Evolutionary conservation across 2,888 invertebrate genomes (phyloP).

Genomic region (Athetis lepigone): DNA sequence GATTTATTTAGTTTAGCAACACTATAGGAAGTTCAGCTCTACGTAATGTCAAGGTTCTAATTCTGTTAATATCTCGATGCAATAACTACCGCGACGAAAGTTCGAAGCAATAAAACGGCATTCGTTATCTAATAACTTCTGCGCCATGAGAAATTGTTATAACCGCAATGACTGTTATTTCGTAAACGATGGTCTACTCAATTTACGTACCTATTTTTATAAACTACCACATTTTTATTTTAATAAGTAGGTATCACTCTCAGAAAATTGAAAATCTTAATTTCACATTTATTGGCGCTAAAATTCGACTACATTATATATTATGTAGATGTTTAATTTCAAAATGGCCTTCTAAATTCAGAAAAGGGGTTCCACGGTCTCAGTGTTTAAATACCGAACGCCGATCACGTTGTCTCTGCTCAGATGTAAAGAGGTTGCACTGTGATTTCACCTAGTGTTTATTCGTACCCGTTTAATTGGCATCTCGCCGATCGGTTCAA

Average conservation of each 20-base stretch:
- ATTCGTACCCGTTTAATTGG: constrained; percentile 80
- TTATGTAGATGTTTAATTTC: too few species aligned
- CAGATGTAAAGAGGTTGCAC: constrained; percentile 60
- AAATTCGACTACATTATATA: too few species aligned
- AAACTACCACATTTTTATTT: too few species aligned
- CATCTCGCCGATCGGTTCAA: constrained; percentile 75
- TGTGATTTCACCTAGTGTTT: constrained; percentile 75
- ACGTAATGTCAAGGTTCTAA: constrained; percentile 58
- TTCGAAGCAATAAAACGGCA: constrained; percentile 45
- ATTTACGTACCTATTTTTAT: too few species aligned
- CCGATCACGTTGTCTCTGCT: constrained; percentile 55
- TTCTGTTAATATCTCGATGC: constrained; percentile 23
- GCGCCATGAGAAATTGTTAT: constrained; percentile 31
- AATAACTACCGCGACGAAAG: constrained; percentile 44
- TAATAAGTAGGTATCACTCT: too few species aligned
- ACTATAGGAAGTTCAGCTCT: constrained; percentile 34
- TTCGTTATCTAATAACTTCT: constrained; percentile 47
- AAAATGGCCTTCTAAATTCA: too few species aligned
- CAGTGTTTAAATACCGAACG: constrained; percentile 50
- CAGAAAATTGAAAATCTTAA: too few species aligned
- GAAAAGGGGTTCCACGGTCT: constrained; percentile 22
- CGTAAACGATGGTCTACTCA: constrained; percentile 16
- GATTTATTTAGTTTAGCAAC: constrained; percentile 24
- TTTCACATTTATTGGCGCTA: too few species aligned
- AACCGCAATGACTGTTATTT: constrained; percentile 39